Evolutionary conservation across 2,888 invertebrate genomes (phyloP).

Genomic region (Tipula lateralis): DNA sequence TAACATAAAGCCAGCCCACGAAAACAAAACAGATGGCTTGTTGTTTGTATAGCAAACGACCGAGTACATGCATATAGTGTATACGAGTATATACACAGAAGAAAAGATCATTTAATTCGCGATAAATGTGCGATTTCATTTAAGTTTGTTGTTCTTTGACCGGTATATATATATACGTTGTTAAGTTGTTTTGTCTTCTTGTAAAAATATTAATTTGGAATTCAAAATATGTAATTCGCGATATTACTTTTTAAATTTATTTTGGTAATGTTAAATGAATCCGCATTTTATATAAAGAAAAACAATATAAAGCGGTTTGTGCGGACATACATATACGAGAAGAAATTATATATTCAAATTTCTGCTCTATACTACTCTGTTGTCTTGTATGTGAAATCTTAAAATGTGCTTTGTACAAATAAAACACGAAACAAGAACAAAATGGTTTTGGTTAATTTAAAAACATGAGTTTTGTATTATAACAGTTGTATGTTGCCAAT

Average conservation of each 20-base stretch:
- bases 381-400: background rate
- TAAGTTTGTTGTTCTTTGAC: slow-evolving; percentile 24
- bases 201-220: background rate
- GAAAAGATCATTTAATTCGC: slow-evolving; percentile 11
- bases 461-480: background rate
- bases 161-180: background rate
- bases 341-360: background rate
- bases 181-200: background rate
- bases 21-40: slow-evolving; percentile 20
- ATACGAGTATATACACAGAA: background rate
- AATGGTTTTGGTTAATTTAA: background rate
- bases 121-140: background rate
- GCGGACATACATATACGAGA: background rate
- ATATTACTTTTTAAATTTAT: background rate
- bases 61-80: background rate
- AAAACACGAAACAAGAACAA: background rate
- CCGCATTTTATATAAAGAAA: background rate
- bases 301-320: background rate
- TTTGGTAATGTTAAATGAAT: background rate
- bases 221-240: background rate
- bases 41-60: background rate
- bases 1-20: background rate
- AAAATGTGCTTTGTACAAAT: background rate
- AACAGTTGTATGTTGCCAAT: background rate
- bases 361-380: background rate